These are phyloP conservation scores for Echinops telfairi DNA, from an alignment of 2,113 vertebrate species.

Conservation along the genomic window DNA sequence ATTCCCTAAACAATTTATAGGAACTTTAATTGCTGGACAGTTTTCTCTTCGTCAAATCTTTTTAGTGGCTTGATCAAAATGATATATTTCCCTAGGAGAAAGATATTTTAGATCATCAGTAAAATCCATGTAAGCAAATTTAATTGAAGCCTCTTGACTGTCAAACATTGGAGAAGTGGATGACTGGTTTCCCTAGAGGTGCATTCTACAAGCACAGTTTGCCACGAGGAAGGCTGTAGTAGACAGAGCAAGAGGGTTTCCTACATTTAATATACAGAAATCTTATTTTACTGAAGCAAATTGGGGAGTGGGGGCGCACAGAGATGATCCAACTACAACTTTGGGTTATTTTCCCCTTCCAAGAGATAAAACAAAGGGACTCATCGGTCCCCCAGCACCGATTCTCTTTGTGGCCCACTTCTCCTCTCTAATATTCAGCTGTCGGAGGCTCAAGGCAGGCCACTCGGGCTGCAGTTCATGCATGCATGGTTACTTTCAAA, in stretches of 20 bases:
- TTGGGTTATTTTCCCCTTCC: not conserved
- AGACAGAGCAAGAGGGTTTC: not conserved
- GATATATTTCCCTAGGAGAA: not conserved
- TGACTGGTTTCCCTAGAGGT: not conserved
- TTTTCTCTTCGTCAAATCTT: not conserved
- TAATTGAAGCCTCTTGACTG: not conserved
- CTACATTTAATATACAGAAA: not conserved
- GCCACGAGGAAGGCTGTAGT: not conserved
- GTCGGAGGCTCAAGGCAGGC: no score
- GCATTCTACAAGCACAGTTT: not conserved
- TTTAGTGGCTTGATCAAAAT: not conserved
- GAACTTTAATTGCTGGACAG: not conserved
- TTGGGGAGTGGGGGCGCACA: no score
- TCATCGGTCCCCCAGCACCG: not conserved
- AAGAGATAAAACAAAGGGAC: not conserved
- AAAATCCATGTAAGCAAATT: conserved; percentile 18
- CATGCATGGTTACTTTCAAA: no score
- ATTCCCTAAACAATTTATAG: not conserved
- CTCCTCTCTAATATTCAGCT: no score
- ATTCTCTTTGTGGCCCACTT: no score
- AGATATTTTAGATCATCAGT: not conserved
- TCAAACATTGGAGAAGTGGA: not conserved
- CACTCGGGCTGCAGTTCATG: no score
- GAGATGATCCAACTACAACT: not conserved
- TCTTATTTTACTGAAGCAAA: not conserved